These are phyloP conservation scores for Perognathus longimembris DNA, from an alignment of 2,113 vertebrate genomes.

Conservation along the genomic window DNA sequence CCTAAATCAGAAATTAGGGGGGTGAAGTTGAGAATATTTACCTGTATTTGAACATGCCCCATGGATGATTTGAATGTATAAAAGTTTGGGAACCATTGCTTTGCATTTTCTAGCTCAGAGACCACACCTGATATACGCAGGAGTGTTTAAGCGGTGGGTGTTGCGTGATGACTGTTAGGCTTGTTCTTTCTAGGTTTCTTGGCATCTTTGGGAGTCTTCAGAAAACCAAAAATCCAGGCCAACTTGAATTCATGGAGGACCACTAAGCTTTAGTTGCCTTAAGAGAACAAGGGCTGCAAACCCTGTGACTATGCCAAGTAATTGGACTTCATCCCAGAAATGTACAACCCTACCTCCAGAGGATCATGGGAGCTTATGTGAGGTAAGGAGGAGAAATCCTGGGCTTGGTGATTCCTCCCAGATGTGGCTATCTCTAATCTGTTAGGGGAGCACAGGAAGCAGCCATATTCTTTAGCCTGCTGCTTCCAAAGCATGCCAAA, in stretches of 20 bases:
- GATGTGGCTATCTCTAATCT: background rate
- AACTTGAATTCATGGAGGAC: background rate
- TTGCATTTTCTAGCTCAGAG: background rate
- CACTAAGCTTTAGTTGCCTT: background rate
- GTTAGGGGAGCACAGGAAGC: background rate
- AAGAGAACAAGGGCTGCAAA: slow-evolving; percentile 9
- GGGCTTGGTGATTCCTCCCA: background rate
- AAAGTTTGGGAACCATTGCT: background rate
- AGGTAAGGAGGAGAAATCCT: slow-evolving; percentile 50
- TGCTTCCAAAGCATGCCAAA: background rate
- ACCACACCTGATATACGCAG: background rate
- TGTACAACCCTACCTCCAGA: background rate
- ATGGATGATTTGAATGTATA: background rate
- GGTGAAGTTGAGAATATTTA: slow-evolving; percentile 6
- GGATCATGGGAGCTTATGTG: background rate
- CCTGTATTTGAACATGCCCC: background rate
- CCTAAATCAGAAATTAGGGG: background rate
- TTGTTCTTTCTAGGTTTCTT: slow-evolving; percentile 48
- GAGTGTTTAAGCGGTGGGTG: background rate
- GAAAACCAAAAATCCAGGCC: background rate
- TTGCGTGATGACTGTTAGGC: background rate
- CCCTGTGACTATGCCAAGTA: background rate
- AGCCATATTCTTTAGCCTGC: background rate
- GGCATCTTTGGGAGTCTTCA: background rate
- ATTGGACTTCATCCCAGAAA: slow-evolving; percentile 7